Evolutionary conservation across 2,113 vertebrate species (phyloP).

Genomic region (Orcinus orca): DNA sequence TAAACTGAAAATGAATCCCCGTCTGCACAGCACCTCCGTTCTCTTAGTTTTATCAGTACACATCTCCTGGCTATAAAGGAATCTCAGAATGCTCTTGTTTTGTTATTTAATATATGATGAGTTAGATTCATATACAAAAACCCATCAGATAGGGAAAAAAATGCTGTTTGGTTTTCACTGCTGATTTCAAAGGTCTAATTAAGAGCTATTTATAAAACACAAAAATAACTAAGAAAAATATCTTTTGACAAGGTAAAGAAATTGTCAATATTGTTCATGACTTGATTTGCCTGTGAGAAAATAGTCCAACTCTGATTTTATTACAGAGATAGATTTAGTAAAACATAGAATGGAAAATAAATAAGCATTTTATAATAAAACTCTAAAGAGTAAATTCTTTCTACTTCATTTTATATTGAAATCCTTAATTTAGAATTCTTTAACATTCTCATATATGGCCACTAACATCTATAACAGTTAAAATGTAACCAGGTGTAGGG

Average conservation of each 20-base stretch:
- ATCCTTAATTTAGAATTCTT: background rate
- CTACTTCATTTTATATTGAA: background rate
- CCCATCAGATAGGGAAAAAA: background rate
- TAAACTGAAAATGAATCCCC: background rate
- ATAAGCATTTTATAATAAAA: background rate
- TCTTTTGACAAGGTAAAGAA: background rate
- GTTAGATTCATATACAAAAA: background rate
- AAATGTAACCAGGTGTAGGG: background rate
- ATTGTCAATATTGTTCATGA: background rate
- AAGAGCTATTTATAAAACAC: background rate
- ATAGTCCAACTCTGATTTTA: background rate
- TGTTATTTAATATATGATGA: background rate
- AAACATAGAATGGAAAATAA: conserved; percentile 22
- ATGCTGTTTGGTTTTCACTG: background rate
- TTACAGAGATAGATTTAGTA: background rate
- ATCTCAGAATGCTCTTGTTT: background rate
- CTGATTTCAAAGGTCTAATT: background rate
- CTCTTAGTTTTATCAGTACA: background rate
- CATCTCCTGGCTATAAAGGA: background rate
- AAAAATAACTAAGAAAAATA: background rate
- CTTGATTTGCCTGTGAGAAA: background rate
- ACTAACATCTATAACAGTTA: background rate
- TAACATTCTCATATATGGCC: background rate
- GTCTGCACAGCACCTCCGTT: background rate
- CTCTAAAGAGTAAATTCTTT: background rate